These are phyloP conservation scores for Bombus turneri DNA, from an alignment of 1,140 invertebrate species.

Conservation along the genomic window DNA sequence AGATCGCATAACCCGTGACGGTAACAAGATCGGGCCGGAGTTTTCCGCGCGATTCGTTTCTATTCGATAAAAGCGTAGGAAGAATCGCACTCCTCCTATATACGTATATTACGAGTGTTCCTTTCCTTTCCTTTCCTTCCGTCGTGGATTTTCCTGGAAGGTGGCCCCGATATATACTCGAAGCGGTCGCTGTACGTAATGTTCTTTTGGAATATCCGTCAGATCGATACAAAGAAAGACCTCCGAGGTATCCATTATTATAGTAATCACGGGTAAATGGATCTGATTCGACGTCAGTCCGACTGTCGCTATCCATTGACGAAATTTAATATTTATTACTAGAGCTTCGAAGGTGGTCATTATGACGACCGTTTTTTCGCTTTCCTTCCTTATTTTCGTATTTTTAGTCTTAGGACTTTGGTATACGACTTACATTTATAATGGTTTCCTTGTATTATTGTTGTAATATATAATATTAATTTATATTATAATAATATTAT, in stretches of 20 bases:
- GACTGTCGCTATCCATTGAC: conserved; percentile 7
- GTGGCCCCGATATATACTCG: neutral
- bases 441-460: too few species aligned
- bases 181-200: neutral
- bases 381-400: too few species aligned
- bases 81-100: neutral
- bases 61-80: conserved; percentile 34
- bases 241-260: conserved; percentile 17
- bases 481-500: too few species aligned
- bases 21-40: conserved; percentile 41
- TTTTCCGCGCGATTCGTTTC: conserved; percentile 35
- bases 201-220: conserved; percentile 5
- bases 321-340: conserved; percentile 49
- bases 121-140: neutral
- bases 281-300: neutral
- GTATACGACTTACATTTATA: too few species aligned
- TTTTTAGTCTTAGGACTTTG: too few species aligned
- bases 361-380: too few species aligned
- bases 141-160: conserved; percentile 11
- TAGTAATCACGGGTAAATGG: neutral
- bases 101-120: neutral
- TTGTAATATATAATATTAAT: too few species aligned
- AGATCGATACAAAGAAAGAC: conserved; percentile 43
- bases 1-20: conserved; percentile 15
- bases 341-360: too few species aligned